These are phyloP conservation scores for Hydrophis major DNA, from an alignment of 2,797 vertebrate genomes.

Conservation along the genomic window DNA sequence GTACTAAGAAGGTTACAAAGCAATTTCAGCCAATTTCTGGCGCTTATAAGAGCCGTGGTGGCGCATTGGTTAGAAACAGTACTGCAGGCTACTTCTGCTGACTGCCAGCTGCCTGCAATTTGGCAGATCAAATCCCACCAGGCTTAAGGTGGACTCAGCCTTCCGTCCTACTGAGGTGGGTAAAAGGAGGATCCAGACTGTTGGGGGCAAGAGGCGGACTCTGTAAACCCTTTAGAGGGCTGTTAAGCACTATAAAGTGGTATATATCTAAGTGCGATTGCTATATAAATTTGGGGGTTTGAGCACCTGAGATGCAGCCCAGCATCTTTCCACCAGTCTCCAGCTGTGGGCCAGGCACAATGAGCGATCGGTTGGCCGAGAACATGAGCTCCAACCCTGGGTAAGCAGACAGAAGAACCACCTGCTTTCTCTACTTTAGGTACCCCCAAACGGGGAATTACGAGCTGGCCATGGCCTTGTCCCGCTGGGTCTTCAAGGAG, in stretches of 20 bases:
- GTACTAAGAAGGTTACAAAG: background rate
- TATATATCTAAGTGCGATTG: no score
- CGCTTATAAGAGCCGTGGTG: no score
- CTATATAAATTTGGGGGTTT: background rate
- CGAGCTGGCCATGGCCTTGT: conserved; percentile 88
- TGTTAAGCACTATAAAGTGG: no score
- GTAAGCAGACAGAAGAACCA: background rate
- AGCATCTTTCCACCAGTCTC: background rate
- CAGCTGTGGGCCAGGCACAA: background rate
- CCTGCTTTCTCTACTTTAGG: conserved; percentile 57
- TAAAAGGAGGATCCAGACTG: no score
- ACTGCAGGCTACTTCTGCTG: no score
- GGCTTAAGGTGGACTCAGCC: no score
- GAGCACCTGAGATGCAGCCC: background rate
- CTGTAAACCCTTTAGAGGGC: no score
- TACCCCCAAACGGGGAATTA: conserved; percentile 88
- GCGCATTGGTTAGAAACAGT: no score
- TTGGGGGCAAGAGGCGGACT: no score
- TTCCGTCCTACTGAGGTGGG: no score
- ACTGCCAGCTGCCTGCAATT: no score
- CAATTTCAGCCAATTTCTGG: background rate
- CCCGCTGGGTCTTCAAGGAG: conserved; percentile 98
- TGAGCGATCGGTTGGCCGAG: background rate
- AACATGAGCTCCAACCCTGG: background rate
- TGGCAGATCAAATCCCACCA: no score